phyloP scores from a whole-genome alignment of 2,888 invertebrate genomes.

The Lamellibrachia satsuma region DNA sequence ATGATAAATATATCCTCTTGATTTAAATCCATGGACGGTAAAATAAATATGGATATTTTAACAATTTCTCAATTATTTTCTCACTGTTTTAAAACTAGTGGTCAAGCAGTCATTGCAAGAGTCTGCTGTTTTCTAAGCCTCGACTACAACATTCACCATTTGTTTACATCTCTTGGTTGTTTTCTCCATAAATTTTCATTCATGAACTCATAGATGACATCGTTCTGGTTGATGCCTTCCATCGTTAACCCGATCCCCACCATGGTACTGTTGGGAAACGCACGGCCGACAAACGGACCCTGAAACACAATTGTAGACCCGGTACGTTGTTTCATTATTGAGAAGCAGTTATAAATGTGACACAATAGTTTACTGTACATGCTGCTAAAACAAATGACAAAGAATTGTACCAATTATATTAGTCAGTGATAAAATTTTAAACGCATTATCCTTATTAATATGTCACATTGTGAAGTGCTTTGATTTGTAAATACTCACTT shows the following conservation, averaged over 20 bases:
- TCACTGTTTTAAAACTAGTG: background rate
- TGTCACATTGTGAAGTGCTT: no score
- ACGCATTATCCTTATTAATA: no score
- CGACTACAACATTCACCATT: constrained; percentile 59
- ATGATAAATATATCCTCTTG: no score
- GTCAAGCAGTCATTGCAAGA: background rate
- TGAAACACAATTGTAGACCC: constrained; percentile 52
- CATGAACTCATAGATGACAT: constrained; percentile 90
- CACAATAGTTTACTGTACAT: no score
- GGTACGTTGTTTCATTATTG: background rate
- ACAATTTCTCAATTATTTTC: background rate
- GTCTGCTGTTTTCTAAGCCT: background rate
- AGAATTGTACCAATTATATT: background rate
- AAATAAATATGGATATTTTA: background rate
- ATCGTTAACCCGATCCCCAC: constrained; percentile 90
- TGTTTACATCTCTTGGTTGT: constrained; percentile 58
- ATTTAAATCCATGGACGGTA: background rate
- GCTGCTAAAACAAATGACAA: background rate
- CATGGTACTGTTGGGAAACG: constrained; percentile 77
- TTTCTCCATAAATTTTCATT: constrained; percentile 76
- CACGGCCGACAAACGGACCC: constrained; percentile 72
- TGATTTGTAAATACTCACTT: no score
- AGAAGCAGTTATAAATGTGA: background rate
- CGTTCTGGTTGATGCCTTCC: constrained; percentile 95
- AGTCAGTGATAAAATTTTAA: background rate